These are phyloP conservation scores for Sardina pilchardus DNA, from an alignment of 2,113 vertebrate genomes.

Conservation along the genomic window DNA sequence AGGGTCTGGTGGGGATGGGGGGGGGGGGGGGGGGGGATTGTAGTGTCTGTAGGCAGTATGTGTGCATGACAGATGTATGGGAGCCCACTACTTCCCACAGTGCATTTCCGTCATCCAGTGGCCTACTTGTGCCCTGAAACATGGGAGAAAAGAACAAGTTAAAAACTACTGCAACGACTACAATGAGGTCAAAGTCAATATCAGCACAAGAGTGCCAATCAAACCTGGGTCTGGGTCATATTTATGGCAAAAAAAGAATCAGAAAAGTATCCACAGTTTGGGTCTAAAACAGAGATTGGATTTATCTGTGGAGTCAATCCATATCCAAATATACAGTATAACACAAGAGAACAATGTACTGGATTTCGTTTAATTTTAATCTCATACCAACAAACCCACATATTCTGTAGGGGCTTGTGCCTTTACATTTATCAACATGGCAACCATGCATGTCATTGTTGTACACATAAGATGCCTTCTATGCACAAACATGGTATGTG, in stretches of 20 bases:
- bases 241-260: background rate
- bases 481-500: background rate
- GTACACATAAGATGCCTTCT: background rate
- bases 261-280: background rate
- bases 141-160: background rate
- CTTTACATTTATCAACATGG: background rate
- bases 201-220: background rate
- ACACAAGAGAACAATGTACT: background rate
- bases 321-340: background rate
- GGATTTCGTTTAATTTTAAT: background rate
- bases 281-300: background rate
- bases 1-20: background rate
- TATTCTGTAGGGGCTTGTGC: background rate
- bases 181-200: background rate
- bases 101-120: background rate
- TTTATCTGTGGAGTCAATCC: background rate
- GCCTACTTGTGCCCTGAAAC: conserved; percentile 5
- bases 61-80: background rate
- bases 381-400: background rate
- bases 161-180: background rate
- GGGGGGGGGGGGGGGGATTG: background rate
- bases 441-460: background rate
- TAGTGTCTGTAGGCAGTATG: background rate
- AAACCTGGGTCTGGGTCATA: background rate
- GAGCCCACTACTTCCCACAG: background rate